These are phyloP conservation scores for Brotogeris chrysoptera DNA, from an alignment of 2,797 vertebrate genomes.

Conservation along the genomic window DNA sequence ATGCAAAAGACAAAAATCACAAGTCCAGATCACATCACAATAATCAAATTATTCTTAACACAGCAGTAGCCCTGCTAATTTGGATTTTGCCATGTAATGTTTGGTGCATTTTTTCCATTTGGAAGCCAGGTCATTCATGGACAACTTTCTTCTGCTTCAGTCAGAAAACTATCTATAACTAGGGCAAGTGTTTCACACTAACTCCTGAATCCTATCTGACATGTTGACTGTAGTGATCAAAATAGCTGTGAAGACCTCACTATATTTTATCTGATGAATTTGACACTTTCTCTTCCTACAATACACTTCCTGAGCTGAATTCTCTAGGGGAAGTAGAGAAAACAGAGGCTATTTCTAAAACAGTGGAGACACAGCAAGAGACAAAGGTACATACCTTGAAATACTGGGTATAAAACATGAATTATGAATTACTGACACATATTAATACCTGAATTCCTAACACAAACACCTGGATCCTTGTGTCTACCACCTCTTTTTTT, in stretches of 20 bases:
- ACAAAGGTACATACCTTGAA: background rate
- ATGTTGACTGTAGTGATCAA: background rate
- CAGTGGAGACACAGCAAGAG: fast-evolving
- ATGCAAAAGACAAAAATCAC: background rate
- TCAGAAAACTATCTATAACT: background rate
- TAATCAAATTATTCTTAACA: background rate
- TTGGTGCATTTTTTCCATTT: background rate
- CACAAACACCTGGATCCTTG: background rate
- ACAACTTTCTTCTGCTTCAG: background rate
- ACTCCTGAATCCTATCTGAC: background rate
- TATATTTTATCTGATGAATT: background rate
- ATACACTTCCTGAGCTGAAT: background rate
- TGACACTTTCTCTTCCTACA: background rate
- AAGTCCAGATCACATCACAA: background rate
- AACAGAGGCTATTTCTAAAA: background rate
- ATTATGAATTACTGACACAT: background rate
- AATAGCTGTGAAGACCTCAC: background rate
- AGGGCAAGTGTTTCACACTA: background rate
- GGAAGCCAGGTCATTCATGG: background rate
- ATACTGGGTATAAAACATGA: background rate
- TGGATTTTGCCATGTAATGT: background rate
- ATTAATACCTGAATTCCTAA: background rate
- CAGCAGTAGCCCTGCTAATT: background rate
- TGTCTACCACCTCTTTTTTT: background rate
- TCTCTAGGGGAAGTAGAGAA: background rate